Conservation (phyloP, 2,888 invertebrate genomes). For the Sepiola atlantica region DNA sequence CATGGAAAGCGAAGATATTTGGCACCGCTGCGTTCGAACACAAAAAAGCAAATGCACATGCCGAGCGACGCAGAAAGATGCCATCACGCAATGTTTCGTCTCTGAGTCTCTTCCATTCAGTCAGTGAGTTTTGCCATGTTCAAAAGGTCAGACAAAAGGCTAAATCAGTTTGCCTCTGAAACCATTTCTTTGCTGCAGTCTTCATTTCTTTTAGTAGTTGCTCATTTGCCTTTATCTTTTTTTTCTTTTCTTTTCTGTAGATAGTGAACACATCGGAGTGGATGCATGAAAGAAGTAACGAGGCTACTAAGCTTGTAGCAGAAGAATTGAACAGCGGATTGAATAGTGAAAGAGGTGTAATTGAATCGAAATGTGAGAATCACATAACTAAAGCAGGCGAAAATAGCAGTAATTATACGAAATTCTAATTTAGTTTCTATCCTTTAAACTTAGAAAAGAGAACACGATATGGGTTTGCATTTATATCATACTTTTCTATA, state of each 20-base stretch:
- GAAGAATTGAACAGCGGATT: not conserved
- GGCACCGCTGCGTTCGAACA: not conserved
- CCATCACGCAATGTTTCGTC: not conserved
- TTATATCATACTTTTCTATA: no score
- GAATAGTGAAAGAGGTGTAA: not conserved
- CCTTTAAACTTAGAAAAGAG: no score
- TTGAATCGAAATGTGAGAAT: not conserved
- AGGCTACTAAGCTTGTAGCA: not conserved
- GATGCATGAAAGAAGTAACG: not conserved
- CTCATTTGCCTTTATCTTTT: not conserved
- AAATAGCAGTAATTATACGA: not conserved
- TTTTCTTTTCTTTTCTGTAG: not conserved
- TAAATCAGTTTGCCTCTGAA: not conserved
- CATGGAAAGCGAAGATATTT: not conserved
- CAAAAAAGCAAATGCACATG: not conserved
- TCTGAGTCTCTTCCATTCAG: not conserved
- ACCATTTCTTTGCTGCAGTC: not conserved
- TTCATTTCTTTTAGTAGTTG: not conserved
- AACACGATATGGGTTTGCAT: no score
- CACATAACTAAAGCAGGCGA: not conserved
- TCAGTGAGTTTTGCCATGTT: not conserved
- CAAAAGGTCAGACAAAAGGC: slow-evolving; percentile 32
- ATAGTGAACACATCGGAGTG: not conserved
- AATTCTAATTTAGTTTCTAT: not conserved
- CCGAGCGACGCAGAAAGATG: not conserved